Conservation (phyloP, 2,113 vertebrate species). For the Caretta caretta region DNA sequence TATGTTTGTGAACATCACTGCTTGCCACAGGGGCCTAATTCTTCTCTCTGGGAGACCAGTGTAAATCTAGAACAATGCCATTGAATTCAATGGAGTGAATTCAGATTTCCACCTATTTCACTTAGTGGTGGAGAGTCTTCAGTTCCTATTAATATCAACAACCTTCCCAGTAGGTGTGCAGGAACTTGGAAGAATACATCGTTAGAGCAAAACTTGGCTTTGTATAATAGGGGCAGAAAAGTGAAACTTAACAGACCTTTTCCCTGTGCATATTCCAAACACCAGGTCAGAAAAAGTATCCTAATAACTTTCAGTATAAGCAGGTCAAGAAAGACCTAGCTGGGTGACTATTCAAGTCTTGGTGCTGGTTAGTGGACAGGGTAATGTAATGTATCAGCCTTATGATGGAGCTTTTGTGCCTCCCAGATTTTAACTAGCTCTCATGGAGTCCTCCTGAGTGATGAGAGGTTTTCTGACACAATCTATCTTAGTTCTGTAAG, state of each 20-base stretch:
- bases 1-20: not conserved
- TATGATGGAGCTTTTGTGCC: not conserved
- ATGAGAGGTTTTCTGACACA: constrained; percentile 32
- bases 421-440: not conserved
- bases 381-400: constrained; percentile 5
- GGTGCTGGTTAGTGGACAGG: constrained; percentile 10
- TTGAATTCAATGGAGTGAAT: constrained; percentile 5
- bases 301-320: not conserved
- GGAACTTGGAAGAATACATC: not conserved
- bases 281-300: not conserved
- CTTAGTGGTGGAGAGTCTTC: not conserved
- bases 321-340: not conserved
- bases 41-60: not conserved
- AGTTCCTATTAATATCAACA: not conserved
- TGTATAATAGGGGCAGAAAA: not conserved
- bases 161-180: constrained; percentile 27
- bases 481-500: constrained; percentile 63
- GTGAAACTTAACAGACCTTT: not conserved
- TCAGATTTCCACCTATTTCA: not conserved
- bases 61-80: constrained; percentile 8
- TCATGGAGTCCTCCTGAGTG: not conserved
- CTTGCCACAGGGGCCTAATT: not conserved
- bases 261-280: not conserved
- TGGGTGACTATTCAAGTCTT: not conserved
- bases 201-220: not conserved